phyloP scores from a whole-genome alignment of 2,888 invertebrate species.

The Dolichopus griseipennis region DNA sequence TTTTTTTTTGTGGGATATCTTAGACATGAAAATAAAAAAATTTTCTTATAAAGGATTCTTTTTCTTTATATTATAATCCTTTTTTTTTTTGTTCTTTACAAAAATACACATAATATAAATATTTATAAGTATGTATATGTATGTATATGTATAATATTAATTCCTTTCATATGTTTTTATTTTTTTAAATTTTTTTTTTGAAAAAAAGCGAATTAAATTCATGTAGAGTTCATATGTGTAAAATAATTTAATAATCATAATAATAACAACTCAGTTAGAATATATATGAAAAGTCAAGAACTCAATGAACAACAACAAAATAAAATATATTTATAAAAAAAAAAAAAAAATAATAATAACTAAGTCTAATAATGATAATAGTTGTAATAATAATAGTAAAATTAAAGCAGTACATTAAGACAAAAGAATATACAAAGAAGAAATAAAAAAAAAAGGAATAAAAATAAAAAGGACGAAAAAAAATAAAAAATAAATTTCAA shows the following conservation, averaged over 20 bases:
- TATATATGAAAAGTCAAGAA: not conserved
- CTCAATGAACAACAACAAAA: not conserved
- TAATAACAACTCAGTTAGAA: slow-evolving; percentile 4
- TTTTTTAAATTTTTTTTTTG: too few species aligned
- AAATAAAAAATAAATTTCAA: too few species aligned
- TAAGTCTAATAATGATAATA: not conserved
- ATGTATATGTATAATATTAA: too few species aligned
- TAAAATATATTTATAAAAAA: not conserved
- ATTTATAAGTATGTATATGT: too few species aligned
- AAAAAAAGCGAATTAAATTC: too few species aligned
- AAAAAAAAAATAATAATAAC: not conserved
- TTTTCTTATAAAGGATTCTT: not conserved
- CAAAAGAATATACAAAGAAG: not conserved
- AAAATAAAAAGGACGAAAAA: not conserved
- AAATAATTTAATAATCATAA: not conserved
- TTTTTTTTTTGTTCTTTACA: not conserved
- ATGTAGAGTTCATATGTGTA: not conserved
- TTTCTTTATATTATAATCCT: not conserved
- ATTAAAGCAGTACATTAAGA: slow-evolving; percentile 3
- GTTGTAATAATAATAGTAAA: slow-evolving; percentile 1
- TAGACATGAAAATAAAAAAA: not conserved
- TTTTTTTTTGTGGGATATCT: not conserved
- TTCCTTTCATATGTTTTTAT: too few species aligned
- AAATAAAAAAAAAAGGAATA: not conserved
- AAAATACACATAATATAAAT: too few species aligned